Base-by-base conservation (phyloP, 2,113 vertebrate genomes). In the Dendropsophus ebraccatus region DNA sequence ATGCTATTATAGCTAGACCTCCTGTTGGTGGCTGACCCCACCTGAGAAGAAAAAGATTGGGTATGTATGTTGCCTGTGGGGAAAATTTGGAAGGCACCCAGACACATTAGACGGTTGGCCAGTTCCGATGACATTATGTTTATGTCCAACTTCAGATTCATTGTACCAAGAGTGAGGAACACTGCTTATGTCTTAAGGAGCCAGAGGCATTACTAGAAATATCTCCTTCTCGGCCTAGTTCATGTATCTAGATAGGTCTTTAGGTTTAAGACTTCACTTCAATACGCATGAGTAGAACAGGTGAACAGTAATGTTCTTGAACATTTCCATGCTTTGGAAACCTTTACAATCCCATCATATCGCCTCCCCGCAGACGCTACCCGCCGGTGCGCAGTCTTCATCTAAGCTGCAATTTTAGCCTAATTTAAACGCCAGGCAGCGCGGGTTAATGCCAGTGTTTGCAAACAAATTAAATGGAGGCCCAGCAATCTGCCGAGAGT, bases 381-480 rank as follows among this genome's bases (percentile, higher is more conserved):
- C 54, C 28, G 49, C 5, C 17, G 47, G 47, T 32, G 47, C 6
- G 17, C 25, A 30, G 32, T 77, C 74, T 37, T n/a, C 52, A 30
- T 56, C 50, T 12, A 10, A 78, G 52, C 50, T 78, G 76, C 30
- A 37, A 54, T 77, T 77, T 77, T 30, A 28, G 47, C 47, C 47
- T 78, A 56, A 78, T 56, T 79, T 60, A 45, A 62, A 25, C 21
- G 17, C 56, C 19, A 45, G 54, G 77, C 35, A 23, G 77, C 12
- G 25, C 35, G 69, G 82, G 47, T 73, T 73, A 73, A 72, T 58
- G 52, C 45, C 14, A 30, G 80, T 69, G 80, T 82, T 82, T 49
- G 80, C 80, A 81, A 81, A 81, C 78, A 81, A 47, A 65, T 65
- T 65, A 65, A 65, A 81, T 47, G 7, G 65, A 28, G 23, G 49